Conservation (phyloP, 2,888 invertebrate species). For the Cepaea hortensis region DNA sequence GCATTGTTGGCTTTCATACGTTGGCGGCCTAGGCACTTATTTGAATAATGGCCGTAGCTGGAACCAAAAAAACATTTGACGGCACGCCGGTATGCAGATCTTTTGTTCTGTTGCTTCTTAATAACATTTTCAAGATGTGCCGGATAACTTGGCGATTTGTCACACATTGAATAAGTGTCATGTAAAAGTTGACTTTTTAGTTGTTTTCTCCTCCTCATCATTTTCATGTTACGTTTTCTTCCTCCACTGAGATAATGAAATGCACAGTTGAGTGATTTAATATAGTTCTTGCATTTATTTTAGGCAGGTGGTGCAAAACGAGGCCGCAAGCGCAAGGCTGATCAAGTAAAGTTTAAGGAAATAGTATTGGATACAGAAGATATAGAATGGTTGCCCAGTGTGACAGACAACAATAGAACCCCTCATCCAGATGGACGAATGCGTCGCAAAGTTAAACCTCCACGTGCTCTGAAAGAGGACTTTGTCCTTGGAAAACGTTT, state of each 20-base stretch:
- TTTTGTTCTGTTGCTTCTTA: too few species aligned
- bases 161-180: too few species aligned
- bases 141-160: too few species aligned
- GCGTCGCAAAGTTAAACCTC: constrained; percentile 62
- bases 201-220: background rate
- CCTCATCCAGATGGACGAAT: constrained; percentile 57
- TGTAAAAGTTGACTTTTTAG: too few species aligned
- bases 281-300: background rate
- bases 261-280: background rate
- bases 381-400: constrained; percentile 58
- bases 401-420: constrained; percentile 51
- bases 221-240: background rate
- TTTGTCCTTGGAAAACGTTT: constrained; percentile 64
- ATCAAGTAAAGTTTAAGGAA: constrained; percentile 44
- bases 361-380: constrained; percentile 58
- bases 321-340: constrained; percentile 62
- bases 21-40: too few species aligned
- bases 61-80: too few species aligned
- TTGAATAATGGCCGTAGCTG: too few species aligned
- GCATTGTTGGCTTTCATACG: too few species aligned
- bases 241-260: background rate
- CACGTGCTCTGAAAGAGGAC: constrained; percentile 64
- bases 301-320: constrained; percentile 54
- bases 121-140: too few species aligned
- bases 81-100: too few species aligned